These are phyloP conservation scores for Plestiodon gilberti DNA, from an alignment of 2,113 vertebrate species.

Conservation along the genomic window DNA sequence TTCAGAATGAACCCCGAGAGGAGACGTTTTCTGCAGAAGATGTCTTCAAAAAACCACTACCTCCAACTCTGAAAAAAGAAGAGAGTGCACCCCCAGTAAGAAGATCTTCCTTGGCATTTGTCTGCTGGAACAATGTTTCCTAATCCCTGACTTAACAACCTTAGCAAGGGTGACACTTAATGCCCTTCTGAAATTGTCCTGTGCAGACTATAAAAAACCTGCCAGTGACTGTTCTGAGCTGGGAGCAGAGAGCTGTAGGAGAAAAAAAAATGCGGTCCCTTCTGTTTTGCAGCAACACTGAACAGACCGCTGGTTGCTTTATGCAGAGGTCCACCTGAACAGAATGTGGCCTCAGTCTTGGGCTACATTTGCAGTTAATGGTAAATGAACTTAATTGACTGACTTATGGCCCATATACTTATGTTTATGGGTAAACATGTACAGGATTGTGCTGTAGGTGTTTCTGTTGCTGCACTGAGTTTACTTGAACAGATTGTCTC, in stretches of 20 bases:
- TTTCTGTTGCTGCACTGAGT: too few species aligned
- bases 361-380: neutral
- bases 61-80: conserved; percentile 90
- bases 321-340: neutral
- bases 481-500: neutral
- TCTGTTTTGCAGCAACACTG: neutral
- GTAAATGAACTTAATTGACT: too few species aligned
- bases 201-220: neutral
- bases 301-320: neutral
- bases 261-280: neutral
- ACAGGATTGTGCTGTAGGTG: neutral
- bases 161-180: neutral
- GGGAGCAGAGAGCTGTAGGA: neutral
- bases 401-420: too few species aligned
- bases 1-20: conserved; percentile 75
- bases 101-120: neutral
- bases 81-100: conserved; percentile 78
- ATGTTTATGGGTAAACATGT: too few species aligned
- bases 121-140: neutral
- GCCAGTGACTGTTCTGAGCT: neutral
- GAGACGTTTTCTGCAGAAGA: conserved; percentile 80
- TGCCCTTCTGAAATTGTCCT: neutral
- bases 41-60: conserved; percentile 95
- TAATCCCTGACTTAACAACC: neutral
- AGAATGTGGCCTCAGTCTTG: too few species aligned